Evolutionary conservation across 92 coral and sea anemone genomes (phyloP).

Genomic region (Heteractis magnifica): DNA sequence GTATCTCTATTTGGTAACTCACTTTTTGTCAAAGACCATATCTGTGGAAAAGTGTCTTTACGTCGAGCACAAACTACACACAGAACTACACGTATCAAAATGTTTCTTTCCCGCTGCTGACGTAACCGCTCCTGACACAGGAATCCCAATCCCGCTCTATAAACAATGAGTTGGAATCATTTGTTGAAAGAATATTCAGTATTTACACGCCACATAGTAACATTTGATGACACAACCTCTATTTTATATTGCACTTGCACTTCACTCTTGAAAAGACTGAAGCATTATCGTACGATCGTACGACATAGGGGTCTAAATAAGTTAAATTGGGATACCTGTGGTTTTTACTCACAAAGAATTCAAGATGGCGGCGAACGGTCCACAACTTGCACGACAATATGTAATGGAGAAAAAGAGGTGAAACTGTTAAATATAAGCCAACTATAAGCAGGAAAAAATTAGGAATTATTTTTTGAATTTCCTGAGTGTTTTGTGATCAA

Average conservation of each 20-base stretch:
- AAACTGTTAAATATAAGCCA: neutral
- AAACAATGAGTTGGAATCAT: neutral
- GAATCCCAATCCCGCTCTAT: neutral
- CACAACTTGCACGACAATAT: conserved; percentile 72
- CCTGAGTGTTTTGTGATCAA: too few relatives aligned
- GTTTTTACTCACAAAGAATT: neutral
- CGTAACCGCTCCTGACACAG: neutral
- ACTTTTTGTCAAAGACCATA: neutral
- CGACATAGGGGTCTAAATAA: too few relatives aligned
- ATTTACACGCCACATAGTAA: too few relatives aligned
- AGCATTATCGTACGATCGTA: too few relatives aligned
- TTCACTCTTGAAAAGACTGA: neutral
- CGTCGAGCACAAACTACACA: neutral
- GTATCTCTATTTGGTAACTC: neutral
- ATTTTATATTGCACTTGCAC: too few relatives aligned
- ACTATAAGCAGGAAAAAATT: neutral
- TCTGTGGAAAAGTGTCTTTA: neutral
- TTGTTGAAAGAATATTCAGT: too few relatives aligned
- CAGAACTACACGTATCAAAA: neutral
- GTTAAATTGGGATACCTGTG: neutral
- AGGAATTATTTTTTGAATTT: neutral
- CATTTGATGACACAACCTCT: too few relatives aligned
- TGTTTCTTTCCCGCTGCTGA: neutral
- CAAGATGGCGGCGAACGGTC: conserved; percentile 83
- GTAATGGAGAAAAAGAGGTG: conserved; percentile 90